These are phyloP conservation scores for Dolichoris vasculosae DNA, from an alignment of 1,140 invertebrate genomes.

Conservation along the genomic window DNA sequence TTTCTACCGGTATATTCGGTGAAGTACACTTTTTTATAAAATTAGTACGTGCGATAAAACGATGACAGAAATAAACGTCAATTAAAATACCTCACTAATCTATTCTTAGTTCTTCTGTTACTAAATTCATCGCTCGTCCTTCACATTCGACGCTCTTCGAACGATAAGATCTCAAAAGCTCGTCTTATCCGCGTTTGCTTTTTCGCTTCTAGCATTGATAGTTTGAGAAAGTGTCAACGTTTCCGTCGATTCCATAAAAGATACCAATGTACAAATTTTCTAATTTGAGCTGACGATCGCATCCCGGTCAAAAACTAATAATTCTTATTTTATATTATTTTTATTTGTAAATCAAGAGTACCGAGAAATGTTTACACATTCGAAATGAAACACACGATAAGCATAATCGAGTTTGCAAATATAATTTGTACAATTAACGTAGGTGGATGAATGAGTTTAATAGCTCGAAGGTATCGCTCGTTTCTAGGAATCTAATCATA, in stretches of 20 bases:
- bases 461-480: background rate
- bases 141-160: background rate
- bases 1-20: too few species aligned
- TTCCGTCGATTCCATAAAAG: background rate
- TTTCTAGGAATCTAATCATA: background rate
- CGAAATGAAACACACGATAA: too few species aligned
- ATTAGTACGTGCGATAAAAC: too few species aligned
- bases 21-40: too few species aligned
- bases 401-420: too few species aligned
- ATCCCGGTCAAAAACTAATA: too few species aligned
- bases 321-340: too few species aligned
- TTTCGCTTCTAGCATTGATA: too few species aligned
- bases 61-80: constrained; percentile 18
- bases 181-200: background rate
- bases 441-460: background rate
- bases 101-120: constrained; percentile 2
- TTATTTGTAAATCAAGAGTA: background rate
- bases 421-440: background rate
- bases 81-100: constrained; percentile 23
- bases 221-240: background rate
- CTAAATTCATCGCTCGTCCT: constrained; percentile 14
- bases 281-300: too few species aligned
- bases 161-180: constrained; percentile 12
- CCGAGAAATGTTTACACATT: background rate
- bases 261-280: too few species aligned